Base-by-base conservation (phyloP, 2,888 invertebrate species). In the Stegana nigrithorax region DNA sequence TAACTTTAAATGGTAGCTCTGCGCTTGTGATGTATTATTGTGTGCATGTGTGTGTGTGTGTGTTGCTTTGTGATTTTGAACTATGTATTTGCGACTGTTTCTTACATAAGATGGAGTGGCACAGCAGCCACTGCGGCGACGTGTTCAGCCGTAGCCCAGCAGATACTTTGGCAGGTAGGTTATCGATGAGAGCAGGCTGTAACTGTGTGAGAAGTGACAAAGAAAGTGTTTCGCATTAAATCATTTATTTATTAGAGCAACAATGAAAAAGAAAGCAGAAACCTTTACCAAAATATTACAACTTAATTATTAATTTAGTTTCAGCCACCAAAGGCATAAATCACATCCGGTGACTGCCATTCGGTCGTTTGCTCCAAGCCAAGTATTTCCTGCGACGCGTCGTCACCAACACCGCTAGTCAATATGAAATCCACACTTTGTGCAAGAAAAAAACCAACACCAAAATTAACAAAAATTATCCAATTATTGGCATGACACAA, bases 101-200 rank as follows among this genome's bases (percentile, higher is more conserved):
- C 25, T 14, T n/a, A n/a, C n/a, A n/a, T n/a, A n/a, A n/a, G n/a
- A n/a, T n/a, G n/a, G n/a, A n/a, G n/a, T n/a, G 42, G 42, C 42
- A n/a, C 42, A 6, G 42, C 42, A n/a, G 42, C 42, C 42, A 10
- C 6, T 6, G 42, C 63, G 63, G 65, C 55, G 29, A 63, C 68
- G 67, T 10, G 21, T 23, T 89, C 89, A 94, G 82, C 93, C 93
- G 78, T 93, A 88, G 67, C 93, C 93, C 88, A 94, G 88, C 73
- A 94, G 93, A 84, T 93, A 94, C 88, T 93, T 94, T 81, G 94
- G 94, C 87, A 94, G 90, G 87, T 93, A 90, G 73, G 94, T 94
- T 84, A 94, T 91, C 76, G 94, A 93, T 90, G 93, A 92, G 78
- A 94, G 88, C 86, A 94, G 91, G 66, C 93, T 93, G 89, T 94